Conservation (phyloP, 1,140 invertebrate genomes). For the Wasmannia auropunctata region DNA sequence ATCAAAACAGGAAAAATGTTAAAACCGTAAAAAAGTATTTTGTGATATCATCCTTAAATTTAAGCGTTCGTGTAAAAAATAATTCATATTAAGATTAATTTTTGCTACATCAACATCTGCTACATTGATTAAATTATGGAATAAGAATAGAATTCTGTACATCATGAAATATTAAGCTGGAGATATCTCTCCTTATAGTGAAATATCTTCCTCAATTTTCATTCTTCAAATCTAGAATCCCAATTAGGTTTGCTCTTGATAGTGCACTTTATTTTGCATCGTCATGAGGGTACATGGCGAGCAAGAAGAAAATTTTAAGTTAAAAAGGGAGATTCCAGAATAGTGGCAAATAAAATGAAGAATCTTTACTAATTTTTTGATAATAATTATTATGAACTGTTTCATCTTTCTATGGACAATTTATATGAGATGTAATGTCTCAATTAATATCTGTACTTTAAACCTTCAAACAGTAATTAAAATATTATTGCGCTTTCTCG, state of each 20-base stretch:
- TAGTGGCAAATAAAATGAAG: neutral
- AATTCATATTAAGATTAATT: neutral
- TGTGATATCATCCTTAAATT: neutral
- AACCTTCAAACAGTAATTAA: neutral
- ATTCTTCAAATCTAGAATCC: neutral
- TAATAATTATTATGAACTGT: neutral
- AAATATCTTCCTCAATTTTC: neutral
- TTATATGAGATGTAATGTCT: neutral
- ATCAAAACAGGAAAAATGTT: slow-evolving; percentile 5
- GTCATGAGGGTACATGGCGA: too few relatives aligned
- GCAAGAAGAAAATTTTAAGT: neutral
- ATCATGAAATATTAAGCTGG: neutral
- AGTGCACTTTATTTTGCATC: neutral
- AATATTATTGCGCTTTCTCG: neutral
- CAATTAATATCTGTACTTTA: neutral
- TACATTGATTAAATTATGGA: neutral
- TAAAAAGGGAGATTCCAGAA: neutral
- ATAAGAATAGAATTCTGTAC: neutral
- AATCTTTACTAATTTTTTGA: neutral
- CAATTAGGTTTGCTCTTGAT: neutral
- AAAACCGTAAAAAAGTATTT: neutral
- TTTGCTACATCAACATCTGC: neutral
- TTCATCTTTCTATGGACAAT: neutral
- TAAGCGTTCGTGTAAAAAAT: neutral
- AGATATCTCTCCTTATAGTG: neutral